A percentile compares a stretch with the other conserved stretches of the same genome.
Conservation (phyloP, 1,140 invertebrate species). For the Delia radicum region DNA sequence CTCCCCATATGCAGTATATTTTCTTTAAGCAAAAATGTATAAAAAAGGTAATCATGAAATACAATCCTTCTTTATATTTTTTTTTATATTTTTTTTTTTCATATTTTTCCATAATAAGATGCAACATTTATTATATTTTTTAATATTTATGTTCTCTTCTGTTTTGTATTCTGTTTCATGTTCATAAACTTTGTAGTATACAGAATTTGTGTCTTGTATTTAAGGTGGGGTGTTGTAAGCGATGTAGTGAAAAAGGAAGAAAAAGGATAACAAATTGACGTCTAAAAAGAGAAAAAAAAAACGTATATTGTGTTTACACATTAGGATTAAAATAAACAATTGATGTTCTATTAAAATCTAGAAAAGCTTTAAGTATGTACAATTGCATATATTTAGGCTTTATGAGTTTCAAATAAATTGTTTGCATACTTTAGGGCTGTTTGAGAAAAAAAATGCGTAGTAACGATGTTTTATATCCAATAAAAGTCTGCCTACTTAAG, state of each 20-base stretch:
- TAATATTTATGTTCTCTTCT: neutral
- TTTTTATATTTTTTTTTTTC: neutral
- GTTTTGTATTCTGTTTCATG: neutral
- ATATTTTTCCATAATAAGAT: neutral
- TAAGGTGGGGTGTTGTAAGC: neutral
- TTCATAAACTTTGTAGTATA: neutral
- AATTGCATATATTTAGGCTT: too few relatives aligned
- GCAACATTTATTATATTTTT: neutral
- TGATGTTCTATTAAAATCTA: too few relatives aligned
- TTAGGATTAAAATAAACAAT: neutral
- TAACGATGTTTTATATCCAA: too few relatives aligned
- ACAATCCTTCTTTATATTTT: neutral
- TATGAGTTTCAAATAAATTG: too few relatives aligned
- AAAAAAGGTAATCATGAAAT: slow-evolving; percentile 5
- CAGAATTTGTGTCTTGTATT: neutral
- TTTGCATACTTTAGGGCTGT: too few relatives aligned
- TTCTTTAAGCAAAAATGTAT: neutral
- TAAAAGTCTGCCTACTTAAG: too few relatives aligned
- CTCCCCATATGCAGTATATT: neutral
- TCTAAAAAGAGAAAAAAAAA: too few relatives aligned
- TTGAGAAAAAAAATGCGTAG: too few relatives aligned
- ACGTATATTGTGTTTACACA: neutral
- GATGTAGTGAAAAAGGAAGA: too few relatives aligned
- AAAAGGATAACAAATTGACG: neutral
- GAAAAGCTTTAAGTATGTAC: too few relatives aligned